A percentile compares a stretch with the other conserved stretches of the same genome.
Conservation (phyloP, 2,113 vertebrate species). For the Ginglymostoma cirratum region DNA sequence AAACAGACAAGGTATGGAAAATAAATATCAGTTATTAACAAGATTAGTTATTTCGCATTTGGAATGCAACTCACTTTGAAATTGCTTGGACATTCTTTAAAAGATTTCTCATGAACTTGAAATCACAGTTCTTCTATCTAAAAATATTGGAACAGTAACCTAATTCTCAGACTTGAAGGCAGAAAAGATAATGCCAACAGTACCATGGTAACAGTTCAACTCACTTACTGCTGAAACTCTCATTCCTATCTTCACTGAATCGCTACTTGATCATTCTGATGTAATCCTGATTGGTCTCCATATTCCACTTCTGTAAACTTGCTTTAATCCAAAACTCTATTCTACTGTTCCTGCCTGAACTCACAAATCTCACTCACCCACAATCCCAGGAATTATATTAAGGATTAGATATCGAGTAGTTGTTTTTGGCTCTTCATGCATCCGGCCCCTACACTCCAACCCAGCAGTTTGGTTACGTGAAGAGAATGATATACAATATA, state of each 20-base stretch:
- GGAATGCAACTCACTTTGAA: not conserved
- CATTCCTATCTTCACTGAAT: too few relatives aligned
- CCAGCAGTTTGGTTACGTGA: not conserved
- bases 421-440: not conserved
- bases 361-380: too few relatives aligned
- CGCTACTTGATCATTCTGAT: too few relatives aligned
- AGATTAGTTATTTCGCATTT: not conserved
- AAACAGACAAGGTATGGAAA: not conserved
- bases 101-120: not conserved
- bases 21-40: not conserved
- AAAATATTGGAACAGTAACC: not conserved
- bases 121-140: not conserved
- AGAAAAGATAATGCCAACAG: not conserved
- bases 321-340: too few relatives aligned
- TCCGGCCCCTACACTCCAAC: not conserved
- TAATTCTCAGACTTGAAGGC: not conserved
- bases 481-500: not conserved
- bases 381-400: too few relatives aligned
- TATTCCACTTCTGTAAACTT: too few relatives aligned
- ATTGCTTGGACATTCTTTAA: not conserved
- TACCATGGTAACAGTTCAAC: not conserved
- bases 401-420: too few relatives aligned
- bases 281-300: too few relatives aligned
- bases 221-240: too few relatives aligned
- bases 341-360: too few relatives aligned